Evolutionary conservation across 1,140 invertebrate species (phyloP).

Genomic region (Zophobas morio): DNA sequence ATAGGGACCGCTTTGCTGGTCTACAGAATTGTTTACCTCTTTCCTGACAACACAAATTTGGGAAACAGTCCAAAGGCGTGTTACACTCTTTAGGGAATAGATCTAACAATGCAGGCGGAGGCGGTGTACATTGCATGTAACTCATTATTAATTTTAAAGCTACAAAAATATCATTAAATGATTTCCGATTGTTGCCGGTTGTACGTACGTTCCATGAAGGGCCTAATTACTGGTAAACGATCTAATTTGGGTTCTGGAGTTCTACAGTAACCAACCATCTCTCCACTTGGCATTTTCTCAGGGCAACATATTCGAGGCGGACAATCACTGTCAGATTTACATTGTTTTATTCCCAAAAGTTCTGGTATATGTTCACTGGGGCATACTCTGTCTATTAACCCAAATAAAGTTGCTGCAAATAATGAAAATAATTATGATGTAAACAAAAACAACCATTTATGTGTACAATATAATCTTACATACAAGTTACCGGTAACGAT

Average conservation of each 20-base stretch:
- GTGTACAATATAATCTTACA: background rate
- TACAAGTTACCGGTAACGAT: constrained; percentile 14
- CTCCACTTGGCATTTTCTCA: constrained; percentile 67
- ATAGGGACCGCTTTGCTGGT: constrained; percentile 77
- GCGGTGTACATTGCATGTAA: constrained; percentile 80
- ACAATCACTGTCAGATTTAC: constrained; percentile 77
- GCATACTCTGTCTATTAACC: constrained; percentile 76
- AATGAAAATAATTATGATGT: background rate
- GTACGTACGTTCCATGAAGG: constrained; percentile 69
- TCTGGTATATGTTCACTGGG: constrained; percentile 76
- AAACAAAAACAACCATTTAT: background rate
- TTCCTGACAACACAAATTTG: constrained; percentile 83
- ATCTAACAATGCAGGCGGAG: constrained; percentile 75
- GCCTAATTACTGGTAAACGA: constrained; percentile 71
- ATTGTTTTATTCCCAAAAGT: constrained; percentile 76
- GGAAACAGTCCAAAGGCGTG: constrained; percentile 80
- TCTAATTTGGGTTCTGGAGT: constrained; percentile 76
- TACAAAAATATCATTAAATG: constrained; percentile 58
- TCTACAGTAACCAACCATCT: constrained; percentile 75
- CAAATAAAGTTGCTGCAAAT: constrained; percentile 72
- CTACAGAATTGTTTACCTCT: constrained; percentile 76
- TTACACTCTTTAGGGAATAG: constrained; percentile 78
- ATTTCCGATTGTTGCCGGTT: background rate
- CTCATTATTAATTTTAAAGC: constrained; percentile 73
- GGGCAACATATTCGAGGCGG: constrained; percentile 81